Conservation (phyloP, 37 sponge, comb jelly and placozoan species). For the Eunapius fragilis region DNA sequence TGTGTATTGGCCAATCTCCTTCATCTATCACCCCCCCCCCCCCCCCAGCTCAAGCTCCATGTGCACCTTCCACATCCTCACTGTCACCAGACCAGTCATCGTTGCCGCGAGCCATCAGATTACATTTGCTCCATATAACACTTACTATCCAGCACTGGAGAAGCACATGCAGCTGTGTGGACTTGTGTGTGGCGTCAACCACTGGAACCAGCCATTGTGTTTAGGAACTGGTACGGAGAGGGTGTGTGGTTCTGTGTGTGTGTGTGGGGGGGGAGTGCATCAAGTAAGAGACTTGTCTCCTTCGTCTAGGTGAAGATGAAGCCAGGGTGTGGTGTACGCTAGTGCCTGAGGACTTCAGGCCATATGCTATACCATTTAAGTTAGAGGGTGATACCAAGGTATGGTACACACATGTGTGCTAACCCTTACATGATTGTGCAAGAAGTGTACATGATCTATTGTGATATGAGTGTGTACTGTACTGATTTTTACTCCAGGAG, state of each 20-base stretch:
- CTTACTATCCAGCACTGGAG: constrained; percentile 62
- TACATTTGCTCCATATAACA: constrained; percentile 77
- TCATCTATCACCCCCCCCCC: neutral
- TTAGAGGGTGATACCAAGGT: constrained; percentile 47
- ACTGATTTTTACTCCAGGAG: neutral
- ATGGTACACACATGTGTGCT: neutral
- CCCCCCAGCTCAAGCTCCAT: constrained; percentile 50
- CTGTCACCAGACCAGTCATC: constrained; percentile 50
- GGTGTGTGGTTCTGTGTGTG: too few relatives aligned
- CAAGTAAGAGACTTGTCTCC: too few relatives aligned
- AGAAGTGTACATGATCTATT: neutral
- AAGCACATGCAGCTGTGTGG: constrained; percentile 45
- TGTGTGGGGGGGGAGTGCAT: too few relatives aligned
- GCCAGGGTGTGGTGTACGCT: constrained; percentile 46
- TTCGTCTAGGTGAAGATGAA: constrained; percentile 22
- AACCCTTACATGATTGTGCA: neutral
- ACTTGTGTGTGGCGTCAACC: constrained; percentile 30
- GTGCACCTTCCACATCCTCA: constrained; percentile 57
- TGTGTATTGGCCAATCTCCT: too few relatives aligned
- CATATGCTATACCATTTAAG: constrained; percentile 53
- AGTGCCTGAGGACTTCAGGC: constrained; percentile 31
- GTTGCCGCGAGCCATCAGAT: constrained; percentile 37
- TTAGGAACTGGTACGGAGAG: constrained; percentile 9
- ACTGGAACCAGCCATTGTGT: constrained; percentile 57
- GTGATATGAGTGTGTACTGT: neutral